Base-by-base conservation (phyloP, 2,888 invertebrate species). In the Athalia cordata region DNA sequence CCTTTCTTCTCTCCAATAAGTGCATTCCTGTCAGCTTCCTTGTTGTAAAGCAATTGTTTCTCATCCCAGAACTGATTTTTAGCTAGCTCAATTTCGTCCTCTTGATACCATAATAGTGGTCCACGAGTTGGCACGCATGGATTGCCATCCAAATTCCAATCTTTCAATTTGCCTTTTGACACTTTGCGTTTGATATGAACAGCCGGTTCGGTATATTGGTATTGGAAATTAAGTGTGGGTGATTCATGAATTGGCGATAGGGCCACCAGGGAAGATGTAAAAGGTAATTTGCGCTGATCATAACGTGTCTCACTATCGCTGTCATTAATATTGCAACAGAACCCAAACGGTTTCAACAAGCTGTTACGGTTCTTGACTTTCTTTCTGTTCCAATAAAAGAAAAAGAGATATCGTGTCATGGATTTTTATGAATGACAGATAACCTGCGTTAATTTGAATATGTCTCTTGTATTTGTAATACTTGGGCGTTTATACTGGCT, bases 321-420 rank as follows among this genome's bases (percentile, higher is more conserved):
- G 5, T 80, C 68, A 49, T 81, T 78, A 5, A 64, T 8, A 4
- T 83, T 81, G 79, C 85, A 86, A 43, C 84, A 85, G 64, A 85
- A 83, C 5, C 67, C 78, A 15, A 79, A 81, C 0, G 85, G 83
- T 47, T 84, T 75, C 7, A 75, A 15, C 3, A 62, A 5, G 15
- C 15, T 62, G 13, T 62, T 13, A 15, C 9, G 62, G 15, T 15
- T 15, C 29, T 29, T 62, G 15, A 3, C 8, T 62, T 62, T 62
- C 13, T n/a, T 62, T 13, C 62, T 62, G 13, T 29, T 15, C 15
- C 13, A 7, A 29, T 8, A 9, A 4, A 62, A 62, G 29, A 4
- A 62, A n/a, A 8, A 7, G 13, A n/a, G 8, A 62, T 55, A 29
- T 55, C 9, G 4, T 7, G 9, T 55, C 29, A 29, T 29, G 29